A percentile compares a stretch with the other conserved stretches of the same genome.
These are phyloP conservation scores for Macrotrachela quadricornifera DNA, from an alignment of 1,140 invertebrate genomes.

Conservation along the genomic window DNA sequence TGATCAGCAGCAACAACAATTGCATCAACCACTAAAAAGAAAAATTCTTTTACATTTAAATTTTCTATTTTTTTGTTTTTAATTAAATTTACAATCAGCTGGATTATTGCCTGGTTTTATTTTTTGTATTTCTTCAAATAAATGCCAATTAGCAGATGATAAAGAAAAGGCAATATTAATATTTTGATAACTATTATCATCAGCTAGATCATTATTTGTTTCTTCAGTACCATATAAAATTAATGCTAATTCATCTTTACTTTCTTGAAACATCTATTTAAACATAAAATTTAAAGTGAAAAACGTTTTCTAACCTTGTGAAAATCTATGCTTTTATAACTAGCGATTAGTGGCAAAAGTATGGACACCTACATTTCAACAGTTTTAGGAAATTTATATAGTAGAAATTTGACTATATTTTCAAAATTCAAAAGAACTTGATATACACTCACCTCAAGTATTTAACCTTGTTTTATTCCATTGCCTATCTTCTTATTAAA, in stretches of 20 bases:
- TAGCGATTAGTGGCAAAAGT: too few species aligned
- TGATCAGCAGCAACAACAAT: slow-evolving; percentile 33
- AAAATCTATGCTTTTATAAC: slow-evolving; percentile 30
- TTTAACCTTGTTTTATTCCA: too few species aligned
- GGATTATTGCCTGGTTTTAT: slow-evolving; percentile 18
- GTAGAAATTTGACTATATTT: too few species aligned
- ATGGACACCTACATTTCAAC: too few species aligned
- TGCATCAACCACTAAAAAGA: slow-evolving; percentile 28
- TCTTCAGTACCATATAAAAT: slow-evolving; percentile 31
- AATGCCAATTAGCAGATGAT: slow-evolving; percentile 27
- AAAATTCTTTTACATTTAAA: neutral
- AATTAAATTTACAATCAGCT: slow-evolving; percentile 31
- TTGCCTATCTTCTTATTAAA: too few species aligned
- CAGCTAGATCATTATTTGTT: slow-evolving; percentile 31
- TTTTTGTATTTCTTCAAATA: slow-evolving; percentile 28
- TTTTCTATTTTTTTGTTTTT: neutral
- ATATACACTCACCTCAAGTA: too few species aligned
- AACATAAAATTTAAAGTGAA: slow-evolving; percentile 26
- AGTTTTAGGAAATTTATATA: too few species aligned
- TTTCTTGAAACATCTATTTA: slow-evolving; percentile 33
- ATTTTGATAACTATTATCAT: slow-evolving; percentile 25
- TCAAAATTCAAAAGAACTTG: too few species aligned
- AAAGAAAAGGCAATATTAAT: slow-evolving; percentile 24
- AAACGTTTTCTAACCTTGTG: too few species aligned
- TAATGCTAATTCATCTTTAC: slow-evolving; percentile 33